Conservation (phyloP, 2,797 vertebrate genomes). For the Cyclura pinguis region DNA sequence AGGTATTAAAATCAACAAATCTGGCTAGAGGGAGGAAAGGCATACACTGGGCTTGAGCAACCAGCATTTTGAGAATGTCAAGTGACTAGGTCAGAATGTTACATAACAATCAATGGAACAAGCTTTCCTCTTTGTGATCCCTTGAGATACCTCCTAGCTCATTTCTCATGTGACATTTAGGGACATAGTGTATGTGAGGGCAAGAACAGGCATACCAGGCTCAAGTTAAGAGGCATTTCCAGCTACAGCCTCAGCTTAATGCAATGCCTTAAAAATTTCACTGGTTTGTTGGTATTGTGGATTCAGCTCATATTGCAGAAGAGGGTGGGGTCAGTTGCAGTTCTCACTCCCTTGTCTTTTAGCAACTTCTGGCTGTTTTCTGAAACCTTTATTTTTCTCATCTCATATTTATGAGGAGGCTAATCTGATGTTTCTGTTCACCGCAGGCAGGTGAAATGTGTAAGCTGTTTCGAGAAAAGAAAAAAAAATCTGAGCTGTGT, state of each 20-base stretch:
- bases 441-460: neutral
- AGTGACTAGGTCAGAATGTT: neutral
- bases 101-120: neutral
- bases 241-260: neutral
- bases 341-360: neutral
- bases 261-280: slow-evolving; percentile 25
- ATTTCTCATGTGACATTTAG: neutral
- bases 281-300: neutral
- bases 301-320: neutral
- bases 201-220: neutral
- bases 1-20: neutral
- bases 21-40: neutral
- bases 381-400: neutral
- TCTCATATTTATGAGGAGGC: neutral
- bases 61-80: neutral
- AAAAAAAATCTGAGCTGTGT: neutral
- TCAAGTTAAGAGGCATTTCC: neutral
- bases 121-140: neutral
- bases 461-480: neutral
- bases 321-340: neutral
- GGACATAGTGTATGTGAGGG: neutral
- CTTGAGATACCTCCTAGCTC: neutral
- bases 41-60: neutral
- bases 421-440: neutral
- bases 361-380: neutral